Conservation (phyloP, 92 coral and sea anemone species). For the Zoanthus solanderi region DNA sequence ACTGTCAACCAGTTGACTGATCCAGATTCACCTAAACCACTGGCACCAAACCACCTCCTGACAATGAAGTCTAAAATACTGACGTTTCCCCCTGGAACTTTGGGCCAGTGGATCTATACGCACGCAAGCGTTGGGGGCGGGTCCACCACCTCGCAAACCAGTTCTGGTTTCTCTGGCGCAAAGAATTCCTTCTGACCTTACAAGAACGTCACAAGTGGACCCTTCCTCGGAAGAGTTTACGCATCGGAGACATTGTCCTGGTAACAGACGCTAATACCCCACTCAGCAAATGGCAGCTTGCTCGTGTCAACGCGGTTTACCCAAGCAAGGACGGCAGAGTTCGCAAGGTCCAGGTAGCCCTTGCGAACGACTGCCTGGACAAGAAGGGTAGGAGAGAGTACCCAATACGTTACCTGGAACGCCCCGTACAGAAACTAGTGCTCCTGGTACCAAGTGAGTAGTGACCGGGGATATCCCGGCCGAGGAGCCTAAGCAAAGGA, state of each 20-base stretch:
- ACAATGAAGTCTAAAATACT: too few relatives aligned
- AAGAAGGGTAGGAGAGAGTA: constrained; percentile 45
- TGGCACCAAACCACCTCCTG: too few relatives aligned
- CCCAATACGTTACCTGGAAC: constrained; percentile 42
- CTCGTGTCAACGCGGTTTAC: constrained; percentile 56
- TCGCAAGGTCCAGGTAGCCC: constrained; percentile 59
- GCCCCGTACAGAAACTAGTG: constrained; percentile 65
- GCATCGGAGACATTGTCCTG: constrained; percentile 61
- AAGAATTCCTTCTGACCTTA: not conserved
- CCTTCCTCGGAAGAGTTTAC: not conserved
- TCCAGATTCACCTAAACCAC: too few relatives aligned
- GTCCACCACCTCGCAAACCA: constrained; percentile 45
- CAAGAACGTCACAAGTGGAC: constrained; percentile 9
- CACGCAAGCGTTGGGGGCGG: constrained; percentile 46
- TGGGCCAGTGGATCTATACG: constrained; percentile 37
- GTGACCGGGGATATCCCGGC: constrained; percentile 48
- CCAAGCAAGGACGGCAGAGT: constrained; percentile 65
- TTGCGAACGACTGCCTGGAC: constrained; percentile 58
- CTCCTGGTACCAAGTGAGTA: constrained; percentile 38
- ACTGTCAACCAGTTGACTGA: too few relatives aligned
- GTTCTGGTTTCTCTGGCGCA: constrained; percentile 18
- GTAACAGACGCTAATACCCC: constrained; percentile 51
- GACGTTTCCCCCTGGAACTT: not conserved
- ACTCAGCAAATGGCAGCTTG: constrained; percentile 49
- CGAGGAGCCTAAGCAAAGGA: constrained; percentile 42